Evolutionary conservation across 2,888 invertebrate genomes (phyloP).

Genomic region (Rhingia campestris): DNA sequence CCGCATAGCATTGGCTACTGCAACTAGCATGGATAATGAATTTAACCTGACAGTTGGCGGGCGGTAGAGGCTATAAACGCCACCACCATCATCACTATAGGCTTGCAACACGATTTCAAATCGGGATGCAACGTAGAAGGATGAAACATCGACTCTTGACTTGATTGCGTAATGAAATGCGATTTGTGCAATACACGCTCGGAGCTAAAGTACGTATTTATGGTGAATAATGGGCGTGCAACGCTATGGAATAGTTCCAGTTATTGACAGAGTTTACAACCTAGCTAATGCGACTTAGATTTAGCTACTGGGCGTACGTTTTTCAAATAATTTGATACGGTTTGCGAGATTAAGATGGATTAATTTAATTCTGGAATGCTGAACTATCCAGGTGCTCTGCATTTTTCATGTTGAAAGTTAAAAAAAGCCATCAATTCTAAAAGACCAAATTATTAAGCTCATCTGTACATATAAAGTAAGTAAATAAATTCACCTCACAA

Average conservation of each 20-base stretch:
- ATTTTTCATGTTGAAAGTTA: no score
- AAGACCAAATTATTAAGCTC: no score
- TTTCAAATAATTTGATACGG: conserved; percentile 23
- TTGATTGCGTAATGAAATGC: conserved; percentile 57
- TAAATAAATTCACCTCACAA: no score
- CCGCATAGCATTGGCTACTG: conserved; percentile 15
- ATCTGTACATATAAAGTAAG: no score
- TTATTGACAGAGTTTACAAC: neutral
- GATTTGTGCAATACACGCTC: conserved; percentile 29
- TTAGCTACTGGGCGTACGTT: conserved; percentile 25
- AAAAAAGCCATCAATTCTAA: no score
- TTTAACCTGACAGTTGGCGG: conserved; percentile 52
- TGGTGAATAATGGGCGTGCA: conserved; percentile 1
- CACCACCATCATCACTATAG: conserved; percentile 35
- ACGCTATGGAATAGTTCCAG: conserved; percentile 17
- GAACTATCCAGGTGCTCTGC: no score
- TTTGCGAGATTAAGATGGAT: conserved; percentile 1
- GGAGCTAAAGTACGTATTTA: conserved; percentile 23
- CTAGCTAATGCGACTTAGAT: conserved; percentile 11
- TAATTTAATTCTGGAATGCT: no score
- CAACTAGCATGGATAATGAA: conserved; percentile 21
- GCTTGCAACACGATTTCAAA: conserved; percentile 8
- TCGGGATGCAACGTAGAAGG: conserved; percentile 28
- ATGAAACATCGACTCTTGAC: conserved; percentile 18
- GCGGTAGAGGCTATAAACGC: conserved; percentile 50